Conservation (phyloP, 2,888 invertebrate genomes). For the Camptogramma bilineatum region DNA sequence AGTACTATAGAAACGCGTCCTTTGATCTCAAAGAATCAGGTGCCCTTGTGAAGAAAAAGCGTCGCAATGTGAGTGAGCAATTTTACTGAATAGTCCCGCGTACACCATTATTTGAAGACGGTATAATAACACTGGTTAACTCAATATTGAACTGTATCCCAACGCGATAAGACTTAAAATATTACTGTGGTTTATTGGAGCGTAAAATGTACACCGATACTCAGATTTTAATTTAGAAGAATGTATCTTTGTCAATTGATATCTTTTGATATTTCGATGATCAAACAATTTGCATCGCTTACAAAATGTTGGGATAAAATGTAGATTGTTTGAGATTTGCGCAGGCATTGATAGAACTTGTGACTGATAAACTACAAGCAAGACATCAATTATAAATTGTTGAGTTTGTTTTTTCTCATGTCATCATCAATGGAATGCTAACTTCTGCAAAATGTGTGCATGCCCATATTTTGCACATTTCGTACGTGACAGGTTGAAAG, state of each 20-base stretch:
- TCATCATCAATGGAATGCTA: too few relatives aligned
- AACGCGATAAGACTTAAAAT: slow-evolving; percentile 8
- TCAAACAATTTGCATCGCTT: background rate
- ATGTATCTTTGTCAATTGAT: slow-evolving; percentile 12
- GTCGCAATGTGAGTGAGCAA: slow-evolving; percentile 41
- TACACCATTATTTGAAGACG: slow-evolving; percentile 24
- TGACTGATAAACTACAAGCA: too few relatives aligned
- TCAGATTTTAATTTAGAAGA: slow-evolving; percentile 5
- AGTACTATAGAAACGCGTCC: slow-evolving; percentile 29
- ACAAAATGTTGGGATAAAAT: background rate
- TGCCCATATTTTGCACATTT: too few relatives aligned
- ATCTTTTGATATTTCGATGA: slow-evolving; percentile 2
- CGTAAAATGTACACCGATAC: slow-evolving; percentile 8
- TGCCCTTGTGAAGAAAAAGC: slow-evolving; percentile 40
- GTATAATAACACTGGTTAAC: slow-evolving; percentile 15
- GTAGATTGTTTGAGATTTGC: too few relatives aligned
- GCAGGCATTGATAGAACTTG: too few relatives aligned
- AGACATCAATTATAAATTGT: too few relatives aligned
- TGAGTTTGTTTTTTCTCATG: too few relatives aligned
- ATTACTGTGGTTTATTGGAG: background rate
- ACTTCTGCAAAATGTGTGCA: too few relatives aligned
- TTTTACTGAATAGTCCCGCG: slow-evolving; percentile 37
- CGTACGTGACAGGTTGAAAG: too few relatives aligned
- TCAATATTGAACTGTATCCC: slow-evolving; percentile 26
- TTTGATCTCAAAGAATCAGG: slow-evolving; percentile 45